Percentiles rank a stretch among this genome's conserved stretches.
Evolutionary conservation across 2,888 invertebrate genomes (phyloP).

Genomic region (Pollenia angustigena): DNA sequence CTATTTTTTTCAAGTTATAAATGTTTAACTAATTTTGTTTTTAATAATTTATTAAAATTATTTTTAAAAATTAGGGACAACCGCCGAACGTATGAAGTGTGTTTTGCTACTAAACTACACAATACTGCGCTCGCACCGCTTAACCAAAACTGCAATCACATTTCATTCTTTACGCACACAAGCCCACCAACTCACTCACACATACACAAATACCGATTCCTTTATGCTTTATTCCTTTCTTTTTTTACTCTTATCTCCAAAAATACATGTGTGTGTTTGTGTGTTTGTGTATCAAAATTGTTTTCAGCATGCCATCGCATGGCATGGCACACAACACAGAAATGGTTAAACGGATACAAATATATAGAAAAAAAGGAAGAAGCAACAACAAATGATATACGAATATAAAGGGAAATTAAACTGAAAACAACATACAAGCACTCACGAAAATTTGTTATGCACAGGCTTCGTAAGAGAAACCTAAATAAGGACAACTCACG

Average conservation of each 20-base stretch:
- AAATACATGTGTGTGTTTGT: neutral
- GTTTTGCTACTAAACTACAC: slow-evolving; percentile 73
- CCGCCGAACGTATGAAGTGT: slow-evolving; percentile 71
- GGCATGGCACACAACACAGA: slow-evolving; percentile 33
- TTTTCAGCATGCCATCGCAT: slow-evolving; percentile 60
- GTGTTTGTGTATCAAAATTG: slow-evolving; percentile 56
- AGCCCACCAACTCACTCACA: slow-evolving; percentile 2
- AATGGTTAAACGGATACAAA: slow-evolving; percentile 59
- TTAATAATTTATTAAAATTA: slow-evolving; percentile 45
- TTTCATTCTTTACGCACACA: slow-evolving; percentile 54
- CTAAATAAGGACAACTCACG: slow-evolving; percentile 30
- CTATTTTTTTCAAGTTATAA: slow-evolving; percentile 27
- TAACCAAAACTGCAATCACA: slow-evolving; percentile 72
- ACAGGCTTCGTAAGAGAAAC: slow-evolving; percentile 36
- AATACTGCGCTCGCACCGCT: slow-evolving; percentile 72
- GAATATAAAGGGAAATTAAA: slow-evolving; percentile 51
- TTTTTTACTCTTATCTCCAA: slow-evolving; percentile 21
- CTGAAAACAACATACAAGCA: slow-evolving; percentile 27
- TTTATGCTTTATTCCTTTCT: slow-evolving; percentile 57
- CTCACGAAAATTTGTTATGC: neutral
- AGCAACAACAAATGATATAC: slow-evolving; percentile 35
- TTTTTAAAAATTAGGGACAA: slow-evolving; percentile 55
- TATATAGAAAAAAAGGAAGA: slow-evolving; percentile 42
- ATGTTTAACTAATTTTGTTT: slow-evolving; percentile 55
- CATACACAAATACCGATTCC: slow-evolving; percentile 41